Evolutionary conservation across 2,113 vertebrate genomes (phyloP).

Genomic region (Tetrax tetrax): DNA sequence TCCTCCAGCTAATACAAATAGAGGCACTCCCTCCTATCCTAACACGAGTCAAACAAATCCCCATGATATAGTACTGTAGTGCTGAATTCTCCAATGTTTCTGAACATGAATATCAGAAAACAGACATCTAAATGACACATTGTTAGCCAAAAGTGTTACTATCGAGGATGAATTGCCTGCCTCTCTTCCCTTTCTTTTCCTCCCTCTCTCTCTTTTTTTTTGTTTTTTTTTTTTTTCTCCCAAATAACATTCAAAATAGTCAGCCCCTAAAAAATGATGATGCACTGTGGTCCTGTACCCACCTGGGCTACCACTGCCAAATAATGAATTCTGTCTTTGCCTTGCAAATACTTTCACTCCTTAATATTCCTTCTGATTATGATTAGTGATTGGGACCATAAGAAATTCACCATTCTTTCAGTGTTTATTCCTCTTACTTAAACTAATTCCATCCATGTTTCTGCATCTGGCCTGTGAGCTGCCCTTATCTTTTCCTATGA

Average conservation of each 20-base stretch:
- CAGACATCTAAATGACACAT: slow-evolving; percentile 14
- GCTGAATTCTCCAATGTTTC: slow-evolving; percentile 50
- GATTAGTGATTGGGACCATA: neutral
- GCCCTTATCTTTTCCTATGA: neutral
- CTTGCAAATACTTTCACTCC: neutral
- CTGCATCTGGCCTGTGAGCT: neutral
- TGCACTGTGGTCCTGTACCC: neutral
- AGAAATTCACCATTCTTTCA: neutral
- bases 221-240: too few relatives aligned
- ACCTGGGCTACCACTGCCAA: neutral
- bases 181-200: neutral
- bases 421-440: neutral
- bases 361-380: neutral
- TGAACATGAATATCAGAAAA: slow-evolving; percentile 43
- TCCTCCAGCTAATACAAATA: slow-evolving; percentile 80
- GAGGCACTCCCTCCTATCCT: slow-evolving; percentile 80
- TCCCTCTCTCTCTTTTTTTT: neutral
- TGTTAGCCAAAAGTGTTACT: neutral
- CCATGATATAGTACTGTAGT: neutral
- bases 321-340: neutral
- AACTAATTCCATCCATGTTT: neutral
- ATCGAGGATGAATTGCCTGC: neutral
- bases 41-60: slow-evolving; percentile 68
- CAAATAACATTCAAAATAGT: neutral
- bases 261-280: neutral